These are phyloP conservation scores for Apamea epomidion DNA, from an alignment of 2,888 invertebrate genomes.

Conservation along the genomic window DNA sequence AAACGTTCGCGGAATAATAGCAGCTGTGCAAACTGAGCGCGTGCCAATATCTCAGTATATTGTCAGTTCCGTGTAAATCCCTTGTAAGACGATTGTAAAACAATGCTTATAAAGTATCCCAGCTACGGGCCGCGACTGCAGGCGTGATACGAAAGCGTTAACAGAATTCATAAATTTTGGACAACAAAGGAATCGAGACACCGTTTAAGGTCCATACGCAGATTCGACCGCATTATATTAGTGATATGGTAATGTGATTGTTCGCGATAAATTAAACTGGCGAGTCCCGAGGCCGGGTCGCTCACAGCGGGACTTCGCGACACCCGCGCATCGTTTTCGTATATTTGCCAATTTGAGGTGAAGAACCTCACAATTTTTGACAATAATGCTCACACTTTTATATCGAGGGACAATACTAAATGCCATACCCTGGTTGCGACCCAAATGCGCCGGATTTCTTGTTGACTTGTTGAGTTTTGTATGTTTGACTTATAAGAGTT, in stretches of 20 bases:
- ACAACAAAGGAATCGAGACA: conserved; percentile 88
- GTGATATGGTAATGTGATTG: conserved; percentile 90
- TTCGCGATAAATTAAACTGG: conserved; percentile 88
- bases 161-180: conserved; percentile 87
- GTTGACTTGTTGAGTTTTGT: conserved; percentile 2
- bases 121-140: conserved; percentile 75
- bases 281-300: conserved; percentile 76
- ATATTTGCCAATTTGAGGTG: conserved; percentile 78
- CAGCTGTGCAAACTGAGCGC: conserved; percentile 65
- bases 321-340: conserved; percentile 78
- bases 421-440: conserved; percentile 64
- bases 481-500: not conserved
- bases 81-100: conserved; percentile 81
- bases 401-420: conserved; percentile 68
- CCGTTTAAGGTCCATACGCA: conserved; percentile 88
- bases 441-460: conserved; percentile 56
- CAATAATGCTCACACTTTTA: conserved; percentile 78
- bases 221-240: conserved; percentile 87
- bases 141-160: conserved; percentile 84
- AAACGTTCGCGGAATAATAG: conserved; percentile 61
- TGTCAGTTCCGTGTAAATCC: conserved; percentile 74
- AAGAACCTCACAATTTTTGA: conserved; percentile 84
- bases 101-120: conserved; percentile 82
- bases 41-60: conserved; percentile 73
- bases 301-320: conserved; percentile 84